A percentile compares a stretch with the other conserved stretches of the same genome.
phyloP scores from a whole-genome alignment of 2,797 vertebrate genomes.

The Anguilla obscura region DNA sequence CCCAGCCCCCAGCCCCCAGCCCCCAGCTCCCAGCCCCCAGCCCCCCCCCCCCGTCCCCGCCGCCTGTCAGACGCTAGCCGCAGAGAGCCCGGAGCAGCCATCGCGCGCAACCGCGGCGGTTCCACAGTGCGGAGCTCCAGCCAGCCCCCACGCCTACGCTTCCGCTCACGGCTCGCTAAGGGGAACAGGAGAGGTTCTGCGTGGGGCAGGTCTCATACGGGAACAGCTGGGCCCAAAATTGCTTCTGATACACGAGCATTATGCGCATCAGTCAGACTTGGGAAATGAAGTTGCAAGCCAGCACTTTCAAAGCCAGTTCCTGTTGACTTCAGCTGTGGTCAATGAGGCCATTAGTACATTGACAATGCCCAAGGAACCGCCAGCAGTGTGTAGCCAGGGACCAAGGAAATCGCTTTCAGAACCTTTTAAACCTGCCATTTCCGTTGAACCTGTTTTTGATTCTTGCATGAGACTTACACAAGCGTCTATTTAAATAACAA shows the following conservation, averaged over 20 bases:
- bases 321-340: neutral
- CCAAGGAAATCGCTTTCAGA: neutral
- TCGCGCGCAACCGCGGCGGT: neutral
- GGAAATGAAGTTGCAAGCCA: neutral
- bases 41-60: neutral
- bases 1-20: too few species aligned
- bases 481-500: neutral
- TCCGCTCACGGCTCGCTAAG: neutral
- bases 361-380: neutral
- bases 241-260: neutral
- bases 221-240: neutral
- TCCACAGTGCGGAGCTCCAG: neutral
- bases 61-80: neutral
- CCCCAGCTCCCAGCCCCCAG: too few species aligned
- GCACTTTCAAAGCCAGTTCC: neutral
- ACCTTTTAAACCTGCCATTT: neutral
- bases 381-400: neutral
- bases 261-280: neutral
- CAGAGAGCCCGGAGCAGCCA: neutral
- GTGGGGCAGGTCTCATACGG: neutral
- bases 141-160: neutral
- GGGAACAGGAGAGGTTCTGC: neutral
- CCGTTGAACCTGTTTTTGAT: neutral
- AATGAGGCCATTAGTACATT: neutral
- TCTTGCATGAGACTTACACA: neutral